phyloP scores from a whole-genome alignment of 1,140 invertebrate genomes.

The Camponotus vicinus region DNA sequence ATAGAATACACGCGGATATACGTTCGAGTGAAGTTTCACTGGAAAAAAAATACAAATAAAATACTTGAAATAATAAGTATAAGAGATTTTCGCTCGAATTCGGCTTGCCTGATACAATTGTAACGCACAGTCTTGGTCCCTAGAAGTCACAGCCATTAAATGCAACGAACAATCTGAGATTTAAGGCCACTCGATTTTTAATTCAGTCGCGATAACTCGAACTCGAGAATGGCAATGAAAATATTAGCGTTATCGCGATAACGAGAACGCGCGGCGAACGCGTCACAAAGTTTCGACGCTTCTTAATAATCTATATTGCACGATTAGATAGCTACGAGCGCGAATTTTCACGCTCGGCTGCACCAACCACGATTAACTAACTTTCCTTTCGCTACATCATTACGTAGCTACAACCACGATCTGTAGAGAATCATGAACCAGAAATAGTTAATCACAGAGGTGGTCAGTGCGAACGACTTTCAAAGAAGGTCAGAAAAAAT shows the following conservation, averaged over 20 bases:
- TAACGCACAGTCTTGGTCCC: constrained; percentile 82
- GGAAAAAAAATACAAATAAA: constrained; percentile 7
- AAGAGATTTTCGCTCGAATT: constrained; percentile 43
- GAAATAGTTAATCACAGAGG: constrained; percentile 23
- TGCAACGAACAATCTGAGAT: constrained; percentile 84
- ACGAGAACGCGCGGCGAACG: constrained; percentile 6
- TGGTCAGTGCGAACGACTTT: constrained; percentile 5
- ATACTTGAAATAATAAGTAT: constrained; percentile 7
- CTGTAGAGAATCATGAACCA: constrained; percentile 7
- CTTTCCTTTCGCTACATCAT: constrained; percentile 15
- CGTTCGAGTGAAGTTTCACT: constrained; percentile 29
- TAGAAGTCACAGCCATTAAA: constrained; percentile 86
- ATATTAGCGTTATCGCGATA: constrained; percentile 39
- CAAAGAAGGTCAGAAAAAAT: constrained; percentile 1
- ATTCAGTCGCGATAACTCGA: constrained; percentile 41
- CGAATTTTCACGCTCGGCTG: not conserved
- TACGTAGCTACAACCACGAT: not conserved
- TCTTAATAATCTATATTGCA: constrained; percentile 23
- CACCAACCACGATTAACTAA: constrained; percentile 2
- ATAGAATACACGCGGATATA: not conserved
- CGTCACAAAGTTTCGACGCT: not conserved
- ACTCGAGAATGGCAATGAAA: constrained; percentile 53
- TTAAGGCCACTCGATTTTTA: constrained; percentile 82
- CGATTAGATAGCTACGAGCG: not conserved
- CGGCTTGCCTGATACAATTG: constrained; percentile 45